These are phyloP conservation scores for Tiphia femorata DNA, from an alignment of 2,888 invertebrate species.

Conservation along the genomic window DNA sequence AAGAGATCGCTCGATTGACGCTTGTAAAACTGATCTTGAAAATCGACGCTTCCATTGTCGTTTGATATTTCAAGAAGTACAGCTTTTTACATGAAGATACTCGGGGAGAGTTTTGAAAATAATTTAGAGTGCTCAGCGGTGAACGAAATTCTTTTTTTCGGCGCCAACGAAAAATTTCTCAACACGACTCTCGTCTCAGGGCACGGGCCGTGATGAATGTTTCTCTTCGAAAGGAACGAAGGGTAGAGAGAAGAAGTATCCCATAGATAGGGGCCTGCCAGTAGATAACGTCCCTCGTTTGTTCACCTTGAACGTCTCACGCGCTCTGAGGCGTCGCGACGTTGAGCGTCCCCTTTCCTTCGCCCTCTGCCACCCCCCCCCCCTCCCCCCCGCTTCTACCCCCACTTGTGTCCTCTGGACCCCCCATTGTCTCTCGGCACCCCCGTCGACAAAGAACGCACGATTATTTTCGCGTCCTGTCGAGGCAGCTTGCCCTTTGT, in stretches of 20 bases:
- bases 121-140: too few species aligned
- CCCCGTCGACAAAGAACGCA: constrained; percentile 34
- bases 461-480: constrained; percentile 46
- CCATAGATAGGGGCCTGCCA: too few species aligned
- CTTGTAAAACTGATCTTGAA: too few species aligned
- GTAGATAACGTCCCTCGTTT: constrained; percentile 52
- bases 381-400: neutral
- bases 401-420: neutral
- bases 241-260: neutral
- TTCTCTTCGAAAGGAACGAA: neutral
- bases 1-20: too few species aligned
- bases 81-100: too few species aligned
- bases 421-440: constrained; percentile 31
- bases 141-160: too few species aligned
- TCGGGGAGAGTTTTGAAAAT: too few species aligned
- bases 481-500: constrained; percentile 35
- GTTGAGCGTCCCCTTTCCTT: constrained; percentile 4
- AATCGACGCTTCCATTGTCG: too few species aligned
- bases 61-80: too few species aligned
- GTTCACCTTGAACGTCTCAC: constrained; percentile 33
- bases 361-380: neutral
- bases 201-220: too few species aligned
- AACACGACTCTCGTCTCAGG: neutral
- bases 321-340: constrained; percentile 19
- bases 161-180: too few species aligned